Base-by-base conservation (phyloP, 2,888 invertebrate genomes). In the Caenorhabditis sinica region DNA sequence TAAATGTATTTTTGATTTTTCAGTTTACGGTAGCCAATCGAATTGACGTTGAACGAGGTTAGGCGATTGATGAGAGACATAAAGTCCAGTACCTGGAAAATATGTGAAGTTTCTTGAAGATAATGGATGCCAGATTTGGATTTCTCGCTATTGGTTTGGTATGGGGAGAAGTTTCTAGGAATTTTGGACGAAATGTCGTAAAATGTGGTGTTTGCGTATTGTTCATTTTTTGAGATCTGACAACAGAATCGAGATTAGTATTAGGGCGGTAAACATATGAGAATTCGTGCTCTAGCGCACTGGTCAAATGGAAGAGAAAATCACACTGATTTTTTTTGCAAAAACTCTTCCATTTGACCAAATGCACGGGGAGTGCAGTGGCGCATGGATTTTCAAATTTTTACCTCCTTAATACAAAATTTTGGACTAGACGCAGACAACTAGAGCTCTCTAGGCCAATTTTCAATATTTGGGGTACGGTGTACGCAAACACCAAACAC, bases 51-150 rank as follows among this genome's bases (percentile, higher is more conserved):
- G 77, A 90, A 90, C 5, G 88, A 88, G 11, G 88, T 88, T 17
- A 88, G 84, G 61, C 90, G 89, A 74, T 90, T 90, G 79, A 90
- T 87, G 2, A 90, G 85, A 1, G 89, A 89, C 58, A 90, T 85
- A 11, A 90, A 71, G 68, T 90, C 90, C 45, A 90, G 86, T n/a
- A 89, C 61, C 85, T 85, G 63, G 1, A 83, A 76, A 56, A 15
- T 28, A n/a, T n/a, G n/a, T n/a, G n/a, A n/a, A 5, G 1, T 20
- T 51, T n/a, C n/a, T 20, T 51, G 51, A 2, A 13, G 13, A 40
- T 11, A 40, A 11, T 40, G 20, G 20, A 20, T 20, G 20, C 6
- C 49, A 49, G 20, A 49, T 20, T 49, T 15, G 49, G 20, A 20
- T 49, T 20, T 15, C 49, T 4, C 20, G 20, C 1, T 4, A 11